Percentiles rank a stretch among this genome's conserved stretches.
phyloP scores from a whole-genome alignment of 2,888 invertebrate species.

The Spisula solida region DNA sequence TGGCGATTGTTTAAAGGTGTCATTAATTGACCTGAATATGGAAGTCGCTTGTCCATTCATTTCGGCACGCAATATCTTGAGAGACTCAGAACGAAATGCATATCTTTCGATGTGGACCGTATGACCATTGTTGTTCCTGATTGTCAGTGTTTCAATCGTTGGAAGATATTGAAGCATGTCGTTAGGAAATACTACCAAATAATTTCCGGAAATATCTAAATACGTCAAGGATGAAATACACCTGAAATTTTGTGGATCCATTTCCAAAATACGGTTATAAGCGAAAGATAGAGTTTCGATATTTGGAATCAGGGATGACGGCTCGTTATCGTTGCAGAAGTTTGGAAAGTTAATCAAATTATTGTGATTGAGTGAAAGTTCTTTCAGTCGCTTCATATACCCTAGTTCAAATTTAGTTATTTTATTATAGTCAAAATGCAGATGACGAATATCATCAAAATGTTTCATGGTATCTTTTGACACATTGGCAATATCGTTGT shows the following conservation, averaged over 20 bases:
- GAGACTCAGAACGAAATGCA: conserved; percentile 6
- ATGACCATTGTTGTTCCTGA: background rate
- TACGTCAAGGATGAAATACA: background rate
- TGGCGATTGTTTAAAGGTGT: conserved; percentile 11
- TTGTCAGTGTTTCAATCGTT: background rate
- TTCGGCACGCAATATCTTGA: background rate
- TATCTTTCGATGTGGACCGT: background rate
- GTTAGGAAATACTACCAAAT: background rate
- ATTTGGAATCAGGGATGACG: background rate
- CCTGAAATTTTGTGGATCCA: background rate
- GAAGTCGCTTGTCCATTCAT: background rate
- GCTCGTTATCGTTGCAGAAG: background rate
- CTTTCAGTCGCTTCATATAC: background rate
- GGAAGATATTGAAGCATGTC: background rate
- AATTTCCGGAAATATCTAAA: background rate
- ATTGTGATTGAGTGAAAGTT: background rate
- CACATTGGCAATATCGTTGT: background rate
- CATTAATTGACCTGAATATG: background rate
- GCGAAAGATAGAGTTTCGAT: background rate
- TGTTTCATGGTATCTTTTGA: background rate
- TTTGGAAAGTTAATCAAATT: background rate
- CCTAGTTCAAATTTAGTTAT: background rate
- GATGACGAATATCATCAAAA: background rate
- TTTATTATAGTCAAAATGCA: background rate
- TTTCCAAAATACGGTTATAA: background rate